A percentile compares a stretch with the other conserved stretches of the same genome.
Evolutionary conservation across 64 coral and sea anemone genomes (phyloP).

Genomic region (Stichodactyla mertensii): DNA sequence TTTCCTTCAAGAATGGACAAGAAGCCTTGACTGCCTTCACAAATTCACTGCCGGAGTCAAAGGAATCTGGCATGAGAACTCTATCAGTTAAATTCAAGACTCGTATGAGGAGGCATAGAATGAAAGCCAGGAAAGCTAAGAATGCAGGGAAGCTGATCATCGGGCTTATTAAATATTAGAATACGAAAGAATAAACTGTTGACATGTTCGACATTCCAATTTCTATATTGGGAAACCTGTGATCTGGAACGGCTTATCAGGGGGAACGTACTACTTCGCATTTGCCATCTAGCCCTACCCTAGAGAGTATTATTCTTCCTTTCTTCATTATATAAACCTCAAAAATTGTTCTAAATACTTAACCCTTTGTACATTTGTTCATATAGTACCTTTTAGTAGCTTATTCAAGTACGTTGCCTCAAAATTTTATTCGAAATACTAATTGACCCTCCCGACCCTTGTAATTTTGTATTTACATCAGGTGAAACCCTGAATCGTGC

Average conservation of each 20-base stretch:
- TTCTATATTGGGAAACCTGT: conserved; percentile 17
- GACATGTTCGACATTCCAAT: conserved; percentile 4
- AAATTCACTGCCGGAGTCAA: conserved; percentile 48
- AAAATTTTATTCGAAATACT: neutral
- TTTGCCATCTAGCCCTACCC: neutral
- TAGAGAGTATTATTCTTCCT: too few relatives aligned
- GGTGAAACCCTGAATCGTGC: neutral
- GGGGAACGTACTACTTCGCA: neutral
- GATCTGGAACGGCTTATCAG: neutral
- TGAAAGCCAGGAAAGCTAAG: conserved; percentile 32
- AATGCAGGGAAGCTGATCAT: conserved; percentile 15
- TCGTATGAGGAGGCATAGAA: conserved; percentile 46
- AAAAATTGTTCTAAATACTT: too few relatives aligned
- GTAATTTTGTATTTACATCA: neutral
- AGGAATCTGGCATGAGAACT: conserved; percentile 48
- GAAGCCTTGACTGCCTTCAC: conserved; percentile 49
- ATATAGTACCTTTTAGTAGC: neutral
- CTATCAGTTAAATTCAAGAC: conserved; percentile 66
- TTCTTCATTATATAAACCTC: too few relatives aligned
- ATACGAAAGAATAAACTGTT: neutral
- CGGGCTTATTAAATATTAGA: neutral
- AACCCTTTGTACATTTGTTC: neutral
- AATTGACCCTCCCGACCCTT: neutral
- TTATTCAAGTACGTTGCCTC: neutral
- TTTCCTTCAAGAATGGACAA: conserved; percentile 68